These are phyloP conservation scores for Dolichoris vasculosae DNA, from an alignment of 1,140 invertebrate species.

Conservation along the genomic window DNA sequence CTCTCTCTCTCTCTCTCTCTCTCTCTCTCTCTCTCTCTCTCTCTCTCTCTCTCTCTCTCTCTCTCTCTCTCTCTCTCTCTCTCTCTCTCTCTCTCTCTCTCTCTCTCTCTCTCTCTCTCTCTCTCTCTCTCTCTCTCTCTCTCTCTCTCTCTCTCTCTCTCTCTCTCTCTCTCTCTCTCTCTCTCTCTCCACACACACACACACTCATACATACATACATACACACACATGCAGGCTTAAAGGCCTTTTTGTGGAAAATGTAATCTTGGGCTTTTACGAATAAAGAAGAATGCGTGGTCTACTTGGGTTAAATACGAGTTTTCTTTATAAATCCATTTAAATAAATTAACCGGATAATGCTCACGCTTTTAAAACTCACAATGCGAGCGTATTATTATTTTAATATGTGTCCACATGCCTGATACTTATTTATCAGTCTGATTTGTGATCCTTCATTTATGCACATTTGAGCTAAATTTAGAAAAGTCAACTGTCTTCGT, in stretches of 20 bases:
- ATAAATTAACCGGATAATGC: neutral
- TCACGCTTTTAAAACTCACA: neutral
- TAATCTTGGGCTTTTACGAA: constrained; percentile 32
- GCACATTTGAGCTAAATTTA: neutral
- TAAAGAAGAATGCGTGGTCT: neutral
- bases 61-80: too few relatives aligned
- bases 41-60: too few relatives aligned
- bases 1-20: too few relatives aligned
- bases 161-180: too few relatives aligned
- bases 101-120: too few relatives aligned
- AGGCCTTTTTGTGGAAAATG: constrained; percentile 24
- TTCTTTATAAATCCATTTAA: constrained; percentile 33
- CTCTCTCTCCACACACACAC: too few relatives aligned
- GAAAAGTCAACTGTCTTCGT: constrained; percentile 1
- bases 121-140: too few relatives aligned
- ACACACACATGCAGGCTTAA: neutral
- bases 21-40: too few relatives aligned
- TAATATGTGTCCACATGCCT: neutral
- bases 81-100: too few relatives aligned
- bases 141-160: too few relatives aligned
- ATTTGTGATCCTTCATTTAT: neutral
- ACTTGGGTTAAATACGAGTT: neutral
- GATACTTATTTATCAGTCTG: neutral
- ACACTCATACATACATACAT: too few relatives aligned
- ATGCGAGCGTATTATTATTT: constrained; percentile 12